Percentiles rank a stretch among this genome's conserved stretches.
These are phyloP conservation scores for Eupithecia centaureata DNA, from an alignment of 2,888 invertebrate species.

Conservation along the genomic window DNA sequence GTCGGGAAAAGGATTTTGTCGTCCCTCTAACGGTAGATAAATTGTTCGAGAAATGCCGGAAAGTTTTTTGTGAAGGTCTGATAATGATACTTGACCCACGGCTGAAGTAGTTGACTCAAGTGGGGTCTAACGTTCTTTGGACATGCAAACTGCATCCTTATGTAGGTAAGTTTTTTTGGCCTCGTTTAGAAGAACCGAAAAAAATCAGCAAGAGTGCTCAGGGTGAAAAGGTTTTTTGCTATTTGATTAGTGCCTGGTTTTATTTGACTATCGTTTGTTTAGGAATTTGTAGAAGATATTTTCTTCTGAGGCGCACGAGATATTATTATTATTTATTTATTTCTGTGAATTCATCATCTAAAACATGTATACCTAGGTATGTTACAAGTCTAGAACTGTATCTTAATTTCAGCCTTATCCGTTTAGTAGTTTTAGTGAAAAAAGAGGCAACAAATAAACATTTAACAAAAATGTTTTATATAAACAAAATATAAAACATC, in stretches of 20 bases:
- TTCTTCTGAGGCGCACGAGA: too few species aligned
- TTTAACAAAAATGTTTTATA: too few species aligned
- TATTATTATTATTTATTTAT: too few species aligned
- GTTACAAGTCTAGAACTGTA: not conserved
- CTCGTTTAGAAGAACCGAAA: not conserved
- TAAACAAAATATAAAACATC: not conserved
- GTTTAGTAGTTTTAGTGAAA: not conserved
- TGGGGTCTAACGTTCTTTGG: slow-evolving; percentile 40
- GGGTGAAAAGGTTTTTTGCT: not conserved
- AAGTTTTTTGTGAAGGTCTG: slow-evolving; percentile 59
- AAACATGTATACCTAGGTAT: too few species aligned
- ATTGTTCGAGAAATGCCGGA: slow-evolving; percentile 56
- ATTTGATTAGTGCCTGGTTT: not conserved
- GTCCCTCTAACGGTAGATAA: slow-evolving; percentile 54
- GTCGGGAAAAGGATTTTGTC: slow-evolving; percentile 58
- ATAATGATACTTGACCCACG: slow-evolving; percentile 63
- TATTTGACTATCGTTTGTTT: not conserved
- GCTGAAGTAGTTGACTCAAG: slow-evolving; percentile 49
- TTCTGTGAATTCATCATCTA: too few species aligned
- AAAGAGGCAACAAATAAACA: not conserved
- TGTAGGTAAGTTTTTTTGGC: slow-evolving; percentile 1
- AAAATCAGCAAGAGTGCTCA: not conserved
- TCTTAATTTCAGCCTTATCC: not conserved
- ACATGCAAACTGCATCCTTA: slow-evolving; percentile 40
- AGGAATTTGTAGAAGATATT: too few species aligned